These are phyloP conservation scores for Acromyrmex heyeri DNA, from an alignment of 1,140 invertebrate species.

Conservation along the genomic window DNA sequence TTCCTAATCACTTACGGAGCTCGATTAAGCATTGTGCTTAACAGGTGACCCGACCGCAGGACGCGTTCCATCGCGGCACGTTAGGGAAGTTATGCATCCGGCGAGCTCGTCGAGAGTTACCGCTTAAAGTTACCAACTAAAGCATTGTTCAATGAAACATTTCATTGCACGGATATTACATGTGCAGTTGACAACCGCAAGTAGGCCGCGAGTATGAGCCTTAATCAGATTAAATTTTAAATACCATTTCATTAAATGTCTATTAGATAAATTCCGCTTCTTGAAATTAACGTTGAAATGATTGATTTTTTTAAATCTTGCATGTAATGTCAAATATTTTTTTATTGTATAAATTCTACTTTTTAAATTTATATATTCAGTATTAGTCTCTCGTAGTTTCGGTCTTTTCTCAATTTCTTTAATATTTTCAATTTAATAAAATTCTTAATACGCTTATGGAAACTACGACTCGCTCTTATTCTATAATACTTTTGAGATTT, in stretches of 20 bases:
- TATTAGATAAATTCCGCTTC: background rate
- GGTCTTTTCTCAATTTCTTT: background rate
- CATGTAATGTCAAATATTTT: background rate
- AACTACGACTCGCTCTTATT: too few relatives aligned
- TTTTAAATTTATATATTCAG: background rate
- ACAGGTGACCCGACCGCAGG: slow-evolving; percentile 66
- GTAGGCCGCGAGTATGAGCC: background rate
- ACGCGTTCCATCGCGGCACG: slow-evolving; percentile 55
- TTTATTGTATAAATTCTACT: slow-evolving; percentile 6
- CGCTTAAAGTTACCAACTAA: slow-evolving; percentile 20
- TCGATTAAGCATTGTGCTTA: slow-evolving; percentile 79
- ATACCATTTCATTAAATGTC: background rate
- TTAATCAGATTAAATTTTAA: background rate
- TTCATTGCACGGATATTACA: background rate
- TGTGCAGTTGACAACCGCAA: background rate
- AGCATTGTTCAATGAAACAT: slow-evolving; percentile 21
- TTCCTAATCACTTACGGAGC: slow-evolving; percentile 77
- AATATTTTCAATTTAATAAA: background rate
- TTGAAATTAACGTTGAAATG: background rate
- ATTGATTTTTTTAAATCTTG: background rate
- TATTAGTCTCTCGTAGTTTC: too few relatives aligned
- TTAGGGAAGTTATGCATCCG: slow-evolving; percentile 56
- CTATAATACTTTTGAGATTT: too few relatives aligned
- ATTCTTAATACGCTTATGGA: background rate
- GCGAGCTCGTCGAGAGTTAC: slow-evolving; percentile 33